A percentile compares a stretch with the other conserved stretches of the same genome.
phyloP scores from a whole-genome alignment of 2,888 invertebrate genomes.

The Phengaris arion region DNA sequence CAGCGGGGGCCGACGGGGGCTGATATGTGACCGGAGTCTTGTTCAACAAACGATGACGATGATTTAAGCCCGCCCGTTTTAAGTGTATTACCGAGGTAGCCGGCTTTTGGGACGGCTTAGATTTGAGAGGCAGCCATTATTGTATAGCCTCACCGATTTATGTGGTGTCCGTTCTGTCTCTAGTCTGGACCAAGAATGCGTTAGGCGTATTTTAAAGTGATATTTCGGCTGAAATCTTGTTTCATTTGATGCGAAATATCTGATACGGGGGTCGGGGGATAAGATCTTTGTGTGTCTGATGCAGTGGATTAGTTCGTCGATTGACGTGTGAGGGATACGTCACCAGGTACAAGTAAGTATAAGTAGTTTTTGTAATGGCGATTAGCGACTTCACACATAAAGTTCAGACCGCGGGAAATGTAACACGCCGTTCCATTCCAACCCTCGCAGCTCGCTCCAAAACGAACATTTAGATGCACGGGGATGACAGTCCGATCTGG shows the following conservation, averaged over 20 bases:
- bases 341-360: too few relatives aligned
- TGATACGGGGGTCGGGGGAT: neutral
- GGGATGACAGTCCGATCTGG: too few relatives aligned
- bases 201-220: slow-evolving; percentile 19
- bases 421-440: too few relatives aligned
- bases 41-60: slow-evolving; percentile 80
- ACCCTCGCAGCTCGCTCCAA: too few relatives aligned
- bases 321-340: too few relatives aligned
- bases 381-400: too few relatives aligned
- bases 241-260: neutral
- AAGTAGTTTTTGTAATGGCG: too few relatives aligned
- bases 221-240: slow-evolving; percentile 12
- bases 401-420: too few relatives aligned
- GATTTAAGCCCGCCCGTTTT: slow-evolving; percentile 79
- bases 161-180: slow-evolving; percentile 52
- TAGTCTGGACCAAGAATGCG: slow-evolving; percentile 36
- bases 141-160: slow-evolving; percentile 66
- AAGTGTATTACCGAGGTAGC: slow-evolving; percentile 77
- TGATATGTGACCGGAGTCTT: slow-evolving; percentile 80
- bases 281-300: neutral
- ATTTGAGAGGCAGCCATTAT: slow-evolving; percentile 74
- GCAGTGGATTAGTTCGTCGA: neutral
- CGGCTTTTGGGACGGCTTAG: slow-evolving; percentile 72
- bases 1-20: slow-evolving; percentile 56
- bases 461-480: too few relatives aligned